These are phyloP conservation scores for Hippocampus guttulatus DNA, from an alignment of 2,113 vertebrate genomes.

Conservation along the genomic window DNA sequence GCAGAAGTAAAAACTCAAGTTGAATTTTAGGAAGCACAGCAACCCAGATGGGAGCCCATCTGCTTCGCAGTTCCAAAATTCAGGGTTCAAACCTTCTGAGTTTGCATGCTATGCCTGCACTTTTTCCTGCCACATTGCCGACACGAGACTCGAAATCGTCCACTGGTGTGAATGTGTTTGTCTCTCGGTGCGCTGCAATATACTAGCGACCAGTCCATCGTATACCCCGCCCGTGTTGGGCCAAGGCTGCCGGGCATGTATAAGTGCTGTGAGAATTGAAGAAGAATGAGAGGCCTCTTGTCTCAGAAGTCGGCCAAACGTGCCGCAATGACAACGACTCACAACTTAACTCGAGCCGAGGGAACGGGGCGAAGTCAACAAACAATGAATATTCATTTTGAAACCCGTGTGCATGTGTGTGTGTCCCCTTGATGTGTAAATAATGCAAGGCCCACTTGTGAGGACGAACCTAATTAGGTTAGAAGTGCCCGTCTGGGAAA, in stretches of 20 bases:
- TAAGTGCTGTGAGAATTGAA: constrained; percentile 44
- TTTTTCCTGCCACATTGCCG: background rate
- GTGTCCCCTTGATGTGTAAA: constrained; percentile 75
- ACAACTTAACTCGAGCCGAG: constrained; percentile 42
- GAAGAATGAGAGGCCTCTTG: constrained; percentile 43
- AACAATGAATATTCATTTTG: constrained; percentile 74
- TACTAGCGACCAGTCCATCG: constrained; percentile 8
- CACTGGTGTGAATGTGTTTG: background rate
- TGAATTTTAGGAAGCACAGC: background rate
- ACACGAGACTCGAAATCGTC: too few species aligned
- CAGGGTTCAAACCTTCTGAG: background rate
- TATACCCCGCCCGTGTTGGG: background rate
- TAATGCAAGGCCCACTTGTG: constrained; percentile 67
- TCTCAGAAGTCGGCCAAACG: constrained; percentile 40
- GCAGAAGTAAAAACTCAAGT: constrained; percentile 16
- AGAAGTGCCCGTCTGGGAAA: constrained; percentile 65
- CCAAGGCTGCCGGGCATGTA: constrained; percentile 35
- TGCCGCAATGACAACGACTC: constrained; percentile 34
- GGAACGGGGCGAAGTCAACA: constrained; percentile 66
- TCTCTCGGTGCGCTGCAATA: background rate
- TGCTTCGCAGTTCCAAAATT: background rate
- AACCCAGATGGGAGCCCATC: background rate
- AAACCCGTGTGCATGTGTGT: constrained; percentile 36
- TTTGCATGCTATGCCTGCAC: too few species aligned
- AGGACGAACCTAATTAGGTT: constrained; percentile 68